Evolutionary conservation across 2,797 vertebrate species (phyloP).

Genomic region (Gallinago solitaria): DNA sequence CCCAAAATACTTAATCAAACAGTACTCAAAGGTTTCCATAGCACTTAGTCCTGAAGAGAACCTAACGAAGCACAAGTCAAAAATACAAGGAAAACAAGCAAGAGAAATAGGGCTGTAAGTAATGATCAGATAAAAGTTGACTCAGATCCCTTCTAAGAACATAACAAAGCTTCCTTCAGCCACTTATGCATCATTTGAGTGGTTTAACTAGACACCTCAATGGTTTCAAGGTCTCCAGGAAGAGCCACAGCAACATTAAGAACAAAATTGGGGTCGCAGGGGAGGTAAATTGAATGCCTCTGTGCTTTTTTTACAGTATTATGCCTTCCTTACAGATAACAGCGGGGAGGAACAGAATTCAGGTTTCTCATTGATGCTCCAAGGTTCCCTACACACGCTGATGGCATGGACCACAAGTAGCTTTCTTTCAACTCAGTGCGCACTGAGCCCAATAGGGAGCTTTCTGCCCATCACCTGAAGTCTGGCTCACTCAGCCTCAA

Average conservation of each 20-base stretch:
- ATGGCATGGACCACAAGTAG: accelerated
- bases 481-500: background rate
- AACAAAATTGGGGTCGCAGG: accelerated
- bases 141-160: background rate
- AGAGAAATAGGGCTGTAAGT: background rate
- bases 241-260: background rate
- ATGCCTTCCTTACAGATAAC: background rate
- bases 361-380: background rate
- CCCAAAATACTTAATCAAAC: background rate
- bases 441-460: background rate
- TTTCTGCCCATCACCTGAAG: background rate
- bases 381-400: background rate
- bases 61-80: background rate
- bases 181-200: background rate
- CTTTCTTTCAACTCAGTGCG: accelerated
- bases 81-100: background rate
- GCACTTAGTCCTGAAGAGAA: background rate
- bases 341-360: background rate
- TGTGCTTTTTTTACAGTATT: background rate
- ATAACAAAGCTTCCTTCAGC: background rate
- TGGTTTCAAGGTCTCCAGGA: background rate
- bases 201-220: background rate
- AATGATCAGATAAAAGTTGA: background rate
- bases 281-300: background rate
- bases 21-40: background rate